phyloP scores from a whole-genome alignment of 2,113 vertebrate species.

The Mormyrus lacerda region DNA sequence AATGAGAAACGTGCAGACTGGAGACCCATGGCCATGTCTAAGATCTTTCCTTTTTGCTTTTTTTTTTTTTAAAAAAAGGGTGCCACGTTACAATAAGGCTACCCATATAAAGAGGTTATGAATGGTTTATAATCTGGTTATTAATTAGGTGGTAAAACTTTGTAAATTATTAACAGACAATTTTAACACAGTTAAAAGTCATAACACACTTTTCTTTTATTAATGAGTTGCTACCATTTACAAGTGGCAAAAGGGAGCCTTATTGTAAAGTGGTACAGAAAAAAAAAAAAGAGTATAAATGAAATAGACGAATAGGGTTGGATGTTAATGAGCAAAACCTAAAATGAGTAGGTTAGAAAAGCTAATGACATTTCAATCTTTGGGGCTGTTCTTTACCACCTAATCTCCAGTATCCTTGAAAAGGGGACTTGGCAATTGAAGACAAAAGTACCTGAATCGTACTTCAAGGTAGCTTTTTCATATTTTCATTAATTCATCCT shows the following conservation, averaged over 20 bases:
- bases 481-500: not conserved
- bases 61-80: no score
- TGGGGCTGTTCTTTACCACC: not conserved
- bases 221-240: no score
- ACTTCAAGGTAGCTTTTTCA: not conserved
- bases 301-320: not conserved
- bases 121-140: no score
- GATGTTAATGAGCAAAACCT: not conserved
- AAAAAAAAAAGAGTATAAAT: not conserved
- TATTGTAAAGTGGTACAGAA: no score
- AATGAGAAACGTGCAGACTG: not conserved
- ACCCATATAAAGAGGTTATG: no score
- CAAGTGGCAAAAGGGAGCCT: no score
- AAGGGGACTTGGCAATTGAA: not conserved
- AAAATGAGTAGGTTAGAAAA: not conserved
- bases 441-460: not conserved
- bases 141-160: no score
- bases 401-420: not conserved
- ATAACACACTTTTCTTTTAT: no score
- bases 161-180: no score
- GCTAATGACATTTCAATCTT: not conserved
- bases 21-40: not conserved
- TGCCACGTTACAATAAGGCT: no score
- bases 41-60: not conserved
- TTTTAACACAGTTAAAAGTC: no score